Percentiles rank a stretch among this genome's conserved stretches.
These are phyloP conservation scores for Elaphurus davidianus DNA, from an alignment of 2,113 vertebrate species.

Conservation along the genomic window DNA sequence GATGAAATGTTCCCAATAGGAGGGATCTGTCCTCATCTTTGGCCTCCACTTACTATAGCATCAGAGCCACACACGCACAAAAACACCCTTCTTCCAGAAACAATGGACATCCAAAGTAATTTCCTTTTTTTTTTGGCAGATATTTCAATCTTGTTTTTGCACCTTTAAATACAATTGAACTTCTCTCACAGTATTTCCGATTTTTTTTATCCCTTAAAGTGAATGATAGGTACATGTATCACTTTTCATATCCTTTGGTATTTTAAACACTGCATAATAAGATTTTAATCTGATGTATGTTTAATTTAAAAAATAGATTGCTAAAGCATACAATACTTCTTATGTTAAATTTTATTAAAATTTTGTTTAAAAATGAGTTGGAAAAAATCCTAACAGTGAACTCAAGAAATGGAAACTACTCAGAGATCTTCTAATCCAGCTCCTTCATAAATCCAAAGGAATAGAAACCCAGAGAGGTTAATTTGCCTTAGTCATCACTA, in stretches of 20 bases:
- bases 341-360: neutral
- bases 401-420: neutral
- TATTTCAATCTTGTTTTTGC: constrained; percentile 30
- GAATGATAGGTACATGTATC: neutral
- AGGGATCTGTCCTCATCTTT: neutral
- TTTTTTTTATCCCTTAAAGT: neutral
- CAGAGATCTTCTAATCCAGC: neutral
- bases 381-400: neutral
- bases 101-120: neutral
- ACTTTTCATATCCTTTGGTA: neutral
- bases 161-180: constrained; percentile 25
- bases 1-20: neutral
- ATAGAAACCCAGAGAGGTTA: neutral
- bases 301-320: neutral
- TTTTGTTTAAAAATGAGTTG: neutral
- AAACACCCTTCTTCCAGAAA: constrained; percentile 10
- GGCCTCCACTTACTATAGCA: neutral
- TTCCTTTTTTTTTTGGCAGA: neutral
- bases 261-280: neutral
- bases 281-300: neutral
- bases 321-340: neutral
- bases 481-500: neutral
- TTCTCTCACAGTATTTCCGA: neutral
- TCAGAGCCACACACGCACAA: neutral
- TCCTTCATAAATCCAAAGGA: neutral